These are phyloP conservation scores for Trichoplusia ni DNA, from an alignment of 1,140 invertebrate genomes.

Conservation along the genomic window DNA sequence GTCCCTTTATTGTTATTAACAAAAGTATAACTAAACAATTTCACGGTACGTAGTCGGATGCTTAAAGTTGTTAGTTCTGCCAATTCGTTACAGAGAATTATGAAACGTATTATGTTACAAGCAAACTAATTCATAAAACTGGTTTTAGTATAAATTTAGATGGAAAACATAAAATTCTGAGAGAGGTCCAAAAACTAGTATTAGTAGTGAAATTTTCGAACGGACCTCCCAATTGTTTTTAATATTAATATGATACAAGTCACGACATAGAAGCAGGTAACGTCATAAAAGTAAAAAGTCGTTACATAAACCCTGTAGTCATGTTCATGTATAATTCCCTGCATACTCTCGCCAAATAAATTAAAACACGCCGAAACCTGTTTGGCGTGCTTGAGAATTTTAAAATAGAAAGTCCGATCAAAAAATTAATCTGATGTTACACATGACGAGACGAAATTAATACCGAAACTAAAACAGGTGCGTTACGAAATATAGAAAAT, in stretches of 20 bases:
- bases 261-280: conserved; percentile 10
- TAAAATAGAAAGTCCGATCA: conserved; percentile 64
- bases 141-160: conserved; percentile 12
- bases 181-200: neutral
- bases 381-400: conserved; percentile 44
- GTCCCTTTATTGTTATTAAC: conserved; percentile 1
- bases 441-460: conserved; percentile 20
- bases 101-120: conserved; percentile 26
- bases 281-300: conserved; percentile 41
- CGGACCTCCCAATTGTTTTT: neutral
- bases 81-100: conserved; percentile 36
- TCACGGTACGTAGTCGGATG: conserved; percentile 2
- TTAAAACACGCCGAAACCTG: conserved; percentile 47
- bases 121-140: conserved; percentile 1
- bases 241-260: conserved; percentile 16
- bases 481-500: conserved; percentile 27
- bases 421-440: conserved; percentile 31
- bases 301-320: conserved; percentile 38
- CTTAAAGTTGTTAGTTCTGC: conserved; percentile 17
- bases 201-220: conserved; percentile 4
- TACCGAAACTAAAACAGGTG: conserved; percentile 20
- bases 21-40: conserved; percentile 15
- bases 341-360: conserved; percentile 56
- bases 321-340: conserved; percentile 42
- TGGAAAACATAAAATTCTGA: conserved; percentile 4